phyloP scores from a whole-genome alignment of 2,888 invertebrate genomes.

The Drosophila paranaensis region DNA sequence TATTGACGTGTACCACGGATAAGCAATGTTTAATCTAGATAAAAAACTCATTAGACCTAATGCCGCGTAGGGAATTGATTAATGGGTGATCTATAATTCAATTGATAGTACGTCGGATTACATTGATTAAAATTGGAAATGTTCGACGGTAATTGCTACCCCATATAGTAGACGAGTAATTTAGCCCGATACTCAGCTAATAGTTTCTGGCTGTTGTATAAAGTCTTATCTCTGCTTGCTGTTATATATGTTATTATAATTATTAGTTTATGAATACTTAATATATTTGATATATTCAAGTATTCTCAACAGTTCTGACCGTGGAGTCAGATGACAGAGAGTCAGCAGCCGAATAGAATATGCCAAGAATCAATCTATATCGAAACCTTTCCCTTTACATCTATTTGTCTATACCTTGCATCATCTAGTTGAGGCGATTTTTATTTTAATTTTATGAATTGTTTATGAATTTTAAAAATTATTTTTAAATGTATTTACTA shows the following conservation, averaged over 20 bases:
- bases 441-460: too few species aligned
- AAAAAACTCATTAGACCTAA: constrained; percentile 32
- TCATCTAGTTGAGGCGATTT: too few species aligned
- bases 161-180: background rate
- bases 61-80: constrained; percentile 33
- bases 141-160: background rate
- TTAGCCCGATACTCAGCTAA: background rate
- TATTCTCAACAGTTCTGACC: background rate
- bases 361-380: too few species aligned
- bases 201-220: background rate
- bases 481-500: too few species aligned
- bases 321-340: background rate
- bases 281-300: too few species aligned
- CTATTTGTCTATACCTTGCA: too few species aligned
- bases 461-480: too few species aligned
- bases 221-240: background rate
- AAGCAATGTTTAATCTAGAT: constrained; percentile 44
- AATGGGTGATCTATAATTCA: constrained; percentile 36
- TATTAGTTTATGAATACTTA: background rate
- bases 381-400: too few species aligned
- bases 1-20: constrained; percentile 15
- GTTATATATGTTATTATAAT: background rate
- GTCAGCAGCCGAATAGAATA: too few species aligned
- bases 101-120: constrained; percentile 31
- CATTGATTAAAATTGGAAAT: constrained; percentile 27